These are phyloP conservation scores for Pristiophorus japonicus DNA, from an alignment of 2,113 vertebrate genomes.

Conservation along the genomic window DNA sequence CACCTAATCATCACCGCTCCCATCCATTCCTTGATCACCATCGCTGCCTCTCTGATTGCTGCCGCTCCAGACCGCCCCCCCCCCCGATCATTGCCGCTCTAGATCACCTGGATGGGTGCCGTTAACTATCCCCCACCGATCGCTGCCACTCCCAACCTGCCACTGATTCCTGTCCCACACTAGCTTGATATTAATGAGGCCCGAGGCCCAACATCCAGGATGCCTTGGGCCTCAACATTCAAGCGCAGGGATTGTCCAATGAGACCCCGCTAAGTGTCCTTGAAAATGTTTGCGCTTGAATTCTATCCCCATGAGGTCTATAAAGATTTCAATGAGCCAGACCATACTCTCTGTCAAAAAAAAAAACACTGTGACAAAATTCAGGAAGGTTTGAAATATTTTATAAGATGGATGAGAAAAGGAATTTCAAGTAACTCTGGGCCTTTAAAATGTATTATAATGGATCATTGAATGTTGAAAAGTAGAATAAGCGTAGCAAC, in stretches of 20 bases:
- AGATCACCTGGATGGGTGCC: too few relatives aligned
- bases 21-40: too few relatives aligned
- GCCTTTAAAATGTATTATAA: neutral
- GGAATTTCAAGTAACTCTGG: neutral
- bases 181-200: neutral
- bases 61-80: too few relatives aligned
- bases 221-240: neutral
- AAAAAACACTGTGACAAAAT: neutral
- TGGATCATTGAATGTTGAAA: constrained; percentile 19
- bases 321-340: neutral
- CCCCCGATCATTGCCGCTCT: too few relatives aligned
- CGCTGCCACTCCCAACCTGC: neutral
- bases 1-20: too few relatives aligned
- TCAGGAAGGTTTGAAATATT: neutral
- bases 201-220: too few relatives aligned
- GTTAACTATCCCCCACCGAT: neutral
- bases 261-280: neutral
- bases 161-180: neutral
- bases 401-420: neutral
- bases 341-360: neutral
- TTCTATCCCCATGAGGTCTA: neutral
- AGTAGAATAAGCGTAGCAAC: neutral
- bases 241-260: neutral
- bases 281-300: neutral
- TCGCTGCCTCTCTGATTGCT: too few relatives aligned